Conservation (phyloP, 2,113 vertebrate species). For the Passer domesticus region DNA sequence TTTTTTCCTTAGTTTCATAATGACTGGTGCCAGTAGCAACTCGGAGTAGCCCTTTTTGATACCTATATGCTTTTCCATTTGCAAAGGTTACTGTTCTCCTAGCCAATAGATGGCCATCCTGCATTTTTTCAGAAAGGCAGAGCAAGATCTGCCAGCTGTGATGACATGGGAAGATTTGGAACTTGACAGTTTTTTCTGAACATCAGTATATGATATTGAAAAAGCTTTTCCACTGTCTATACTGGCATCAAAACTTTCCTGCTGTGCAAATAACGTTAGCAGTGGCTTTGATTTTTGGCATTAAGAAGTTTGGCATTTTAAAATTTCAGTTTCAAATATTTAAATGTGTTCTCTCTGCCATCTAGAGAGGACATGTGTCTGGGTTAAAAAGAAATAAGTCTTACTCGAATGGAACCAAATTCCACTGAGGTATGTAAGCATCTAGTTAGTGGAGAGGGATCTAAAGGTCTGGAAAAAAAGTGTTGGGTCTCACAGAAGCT, state of each 20-base stretch:
- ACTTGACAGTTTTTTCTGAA: not conserved
- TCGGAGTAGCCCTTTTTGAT: not conserved
- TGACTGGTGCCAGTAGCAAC: not conserved
- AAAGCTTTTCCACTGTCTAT: not conserved
- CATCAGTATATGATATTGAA: not conserved
- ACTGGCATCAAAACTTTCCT: not conserved
- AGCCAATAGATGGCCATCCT: not conserved
- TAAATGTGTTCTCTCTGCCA: not conserved
- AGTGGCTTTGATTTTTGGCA: not conserved
- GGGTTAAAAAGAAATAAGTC: not conserved
- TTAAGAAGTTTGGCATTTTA: not conserved
- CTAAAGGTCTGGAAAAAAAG: not conserved
- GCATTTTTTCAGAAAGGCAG: not conserved
- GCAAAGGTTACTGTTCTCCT: not conserved
- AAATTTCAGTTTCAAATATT: not conserved
- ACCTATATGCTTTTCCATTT: not conserved
- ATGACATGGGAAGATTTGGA: not conserved
- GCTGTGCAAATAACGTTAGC: slow-evolving; percentile 1
- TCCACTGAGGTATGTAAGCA: not conserved
- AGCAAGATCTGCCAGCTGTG: not conserved
- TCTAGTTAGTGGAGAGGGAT: not conserved
- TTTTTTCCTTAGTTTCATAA: not conserved
- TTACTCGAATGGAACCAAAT: not conserved
- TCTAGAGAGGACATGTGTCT: not conserved
- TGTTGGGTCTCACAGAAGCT: not conserved